Evolutionary conservation across 2,888 invertebrate species (phyloP).

Genomic region (Leptura quadrifasciata): DNA sequence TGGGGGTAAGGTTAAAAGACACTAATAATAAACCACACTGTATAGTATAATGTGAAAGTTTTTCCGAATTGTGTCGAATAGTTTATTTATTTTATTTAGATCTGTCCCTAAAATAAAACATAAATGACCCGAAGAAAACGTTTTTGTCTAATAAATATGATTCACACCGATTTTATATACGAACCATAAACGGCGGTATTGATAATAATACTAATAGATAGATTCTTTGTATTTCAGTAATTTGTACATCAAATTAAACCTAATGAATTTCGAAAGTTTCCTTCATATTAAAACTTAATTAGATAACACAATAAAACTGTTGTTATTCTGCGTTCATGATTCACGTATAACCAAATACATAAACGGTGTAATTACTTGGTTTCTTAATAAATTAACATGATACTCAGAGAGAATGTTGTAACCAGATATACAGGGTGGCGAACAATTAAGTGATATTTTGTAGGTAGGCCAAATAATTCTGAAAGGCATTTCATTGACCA

Average conservation of each 20-base stretch:
- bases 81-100: no score
- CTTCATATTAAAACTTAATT: slow-evolving; percentile 25
- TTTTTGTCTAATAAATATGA: not conserved
- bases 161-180: not conserved
- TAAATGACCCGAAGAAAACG: not conserved
- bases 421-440: not conserved
- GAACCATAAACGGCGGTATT: not conserved
- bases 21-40: no score
- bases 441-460: no score
- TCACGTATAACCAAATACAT: slow-evolving; percentile 4
- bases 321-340: not conserved
- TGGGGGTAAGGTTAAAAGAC: no score
- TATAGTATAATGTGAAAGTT: no score
- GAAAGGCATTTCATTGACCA: no score
- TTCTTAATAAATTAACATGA: slow-evolving; percentile 18
- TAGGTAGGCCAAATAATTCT: no score
- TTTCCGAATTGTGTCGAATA: no score
- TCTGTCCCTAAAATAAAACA: no score
- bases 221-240: slow-evolving; percentile 23
- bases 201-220: slow-evolving; percentile 6
- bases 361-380: not conserved
- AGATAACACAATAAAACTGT: slow-evolving; percentile 17
- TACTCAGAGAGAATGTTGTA: not conserved
- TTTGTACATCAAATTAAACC: slow-evolving; percentile 5
- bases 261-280: slow-evolving; percentile 30